phyloP scores from a whole-genome alignment of 2,888 invertebrate genomes.

The Meghimatium bilineatum region DNA sequence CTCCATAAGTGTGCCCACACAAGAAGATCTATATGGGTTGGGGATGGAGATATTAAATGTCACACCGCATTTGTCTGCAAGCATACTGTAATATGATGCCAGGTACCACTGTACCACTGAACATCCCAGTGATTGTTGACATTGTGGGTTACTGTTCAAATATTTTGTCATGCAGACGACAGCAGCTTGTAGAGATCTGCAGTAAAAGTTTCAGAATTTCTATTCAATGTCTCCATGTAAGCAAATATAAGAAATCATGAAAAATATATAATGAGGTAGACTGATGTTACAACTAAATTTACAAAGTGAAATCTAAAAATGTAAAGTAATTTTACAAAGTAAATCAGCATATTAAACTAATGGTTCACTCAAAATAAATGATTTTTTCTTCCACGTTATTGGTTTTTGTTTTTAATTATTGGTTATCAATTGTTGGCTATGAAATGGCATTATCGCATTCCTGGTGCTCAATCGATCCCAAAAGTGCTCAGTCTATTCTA shows the following conservation, averaged over 20 bases:
- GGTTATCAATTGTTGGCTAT: too few relatives aligned
- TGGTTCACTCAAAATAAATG: too few relatives aligned
- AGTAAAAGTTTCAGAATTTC: neutral
- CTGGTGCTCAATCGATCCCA: too few relatives aligned
- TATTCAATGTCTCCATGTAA: neutral
- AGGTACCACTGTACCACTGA: neutral
- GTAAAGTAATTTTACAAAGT: too few relatives aligned
- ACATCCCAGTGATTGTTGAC: neutral
- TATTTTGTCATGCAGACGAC: constrained; percentile 5
- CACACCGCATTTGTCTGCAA: neutral
- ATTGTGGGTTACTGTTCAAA: constrained; percentile 16
- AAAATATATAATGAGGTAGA: too few relatives aligned
- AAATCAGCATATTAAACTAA: too few relatives aligned
- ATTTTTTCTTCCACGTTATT: too few relatives aligned
- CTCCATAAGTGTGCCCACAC: neutral
- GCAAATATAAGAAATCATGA: neutral
- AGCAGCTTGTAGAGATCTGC: constrained; percentile 18
- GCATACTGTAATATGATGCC: neutral
- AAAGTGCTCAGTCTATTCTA: too few relatives aligned
- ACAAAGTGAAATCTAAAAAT: too few relatives aligned
- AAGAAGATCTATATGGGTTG: neutral
- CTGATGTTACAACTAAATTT: too few relatives aligned
- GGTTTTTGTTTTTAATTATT: too few relatives aligned
- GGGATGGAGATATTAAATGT: neutral
- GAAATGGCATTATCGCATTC: too few relatives aligned